Evolutionary conservation across 2,888 invertebrate genomes (phyloP).

Genomic region (Eupithecia centaureata): DNA sequence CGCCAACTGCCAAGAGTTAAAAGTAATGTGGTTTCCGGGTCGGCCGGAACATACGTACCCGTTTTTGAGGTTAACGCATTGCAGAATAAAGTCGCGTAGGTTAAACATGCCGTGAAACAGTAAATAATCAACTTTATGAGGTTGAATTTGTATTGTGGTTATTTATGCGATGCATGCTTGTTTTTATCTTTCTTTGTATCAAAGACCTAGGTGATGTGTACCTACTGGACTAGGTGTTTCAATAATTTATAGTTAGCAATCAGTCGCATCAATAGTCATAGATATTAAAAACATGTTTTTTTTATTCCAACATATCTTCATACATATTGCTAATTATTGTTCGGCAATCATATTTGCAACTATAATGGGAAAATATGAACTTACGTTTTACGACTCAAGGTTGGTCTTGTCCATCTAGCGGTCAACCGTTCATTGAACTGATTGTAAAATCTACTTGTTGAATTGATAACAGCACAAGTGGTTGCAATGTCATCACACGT

Average conservation of each 20-base stretch:
- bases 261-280: too few species aligned
- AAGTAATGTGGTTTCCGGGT: constrained; percentile 38
- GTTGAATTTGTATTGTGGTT: not conserved
- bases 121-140: constrained; percentile 2
- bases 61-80: constrained; percentile 36
- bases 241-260: too few species aligned
- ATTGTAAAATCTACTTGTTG: not conserved
- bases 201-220: too few species aligned
- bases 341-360: not conserved
- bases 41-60: constrained; percentile 30
- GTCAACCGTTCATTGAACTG: constrained; percentile 15
- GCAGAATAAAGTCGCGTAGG: constrained; percentile 34
- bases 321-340: not conserved
- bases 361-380: not conserved
- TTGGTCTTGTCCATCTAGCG: constrained; percentile 11
- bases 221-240: too few species aligned
- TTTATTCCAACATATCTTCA: too few species aligned
- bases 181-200: not conserved
- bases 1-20: constrained; percentile 41
- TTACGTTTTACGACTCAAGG: not conserved
- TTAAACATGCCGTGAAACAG: constrained; percentile 15
- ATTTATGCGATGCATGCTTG: not conserved
- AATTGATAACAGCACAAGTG: not conserved
- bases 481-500: not conserved
- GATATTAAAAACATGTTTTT: too few species aligned